Evolutionary conservation across 2,888 invertebrate species (phyloP), one percentile per base, ranked within the genome.

Genomic region (Orchesellides sinensis): DNA sequence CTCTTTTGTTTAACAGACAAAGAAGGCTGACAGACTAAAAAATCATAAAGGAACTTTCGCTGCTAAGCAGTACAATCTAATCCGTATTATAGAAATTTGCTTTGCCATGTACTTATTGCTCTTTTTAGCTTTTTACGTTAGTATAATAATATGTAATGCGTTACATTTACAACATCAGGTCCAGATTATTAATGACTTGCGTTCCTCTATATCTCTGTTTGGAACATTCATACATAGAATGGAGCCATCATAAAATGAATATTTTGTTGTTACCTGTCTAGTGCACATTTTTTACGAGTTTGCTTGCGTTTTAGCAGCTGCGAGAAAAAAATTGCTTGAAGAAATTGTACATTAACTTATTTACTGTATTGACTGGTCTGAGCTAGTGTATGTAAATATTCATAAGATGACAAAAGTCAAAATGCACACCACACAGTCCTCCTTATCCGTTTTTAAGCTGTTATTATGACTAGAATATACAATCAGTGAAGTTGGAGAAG

Each of bases 131-230:
- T n/a, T n/a, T n/a, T n/a, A n/a, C n/a, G n/a, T n/a, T n/a, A n/a
- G n/a, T n/a, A n/a, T n/a, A n/a, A n/a, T n/a, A n/a, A n/a, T n/a
- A n/a, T n/a, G n/a, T n/a, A n/a, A n/a, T n/a, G n/a, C n/a, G n/a
- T n/a, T n/a, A n/a, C n/a, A n/a, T n/a, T n/a, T n/a, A n/a, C n/a
- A n/a, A n/a, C n/a, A n/a, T n/a, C 72, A 59, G 72, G 59, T 72
- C 49, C 73, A 63, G 73, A 63, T 73, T 73, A 63, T 59, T 73
- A 63, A 73, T 73, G 73, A 73, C 52, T 63, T 63, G 10, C n/a
- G 10, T 63, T 56, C 35, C 45, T 52, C 56, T 27, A n/a, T 25
- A n/a, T n/a, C n/a, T 23, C 54, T 10, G 10, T 19, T 25, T 56
- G 27, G 29, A 59, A 59, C 59, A 59, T n/a, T 59, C 56, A 56